A percentile compares a stretch with the other conserved stretches of the same genome.
phyloP scores from a whole-genome alignment of 2,888 invertebrate genomes.

The Ceratothoa steindachneri region DNA sequence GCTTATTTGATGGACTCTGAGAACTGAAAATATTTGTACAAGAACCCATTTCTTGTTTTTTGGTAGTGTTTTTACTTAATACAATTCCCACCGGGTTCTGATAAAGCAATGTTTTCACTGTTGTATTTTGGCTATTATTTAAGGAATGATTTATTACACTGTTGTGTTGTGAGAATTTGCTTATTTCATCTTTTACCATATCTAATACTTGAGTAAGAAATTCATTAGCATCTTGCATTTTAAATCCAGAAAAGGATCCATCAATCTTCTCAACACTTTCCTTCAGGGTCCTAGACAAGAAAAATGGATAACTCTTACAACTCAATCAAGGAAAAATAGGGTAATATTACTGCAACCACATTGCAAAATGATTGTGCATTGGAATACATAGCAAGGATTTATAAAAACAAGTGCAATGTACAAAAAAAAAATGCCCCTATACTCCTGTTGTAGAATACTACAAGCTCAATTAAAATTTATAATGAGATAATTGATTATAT shows the following conservation, averaged over 20 bases:
- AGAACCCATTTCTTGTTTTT: neutral
- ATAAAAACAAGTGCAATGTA: neutral
- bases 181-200: slow-evolving; percentile 46
- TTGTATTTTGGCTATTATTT: neutral
- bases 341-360: neutral
- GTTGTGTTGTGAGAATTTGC: neutral
- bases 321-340: neutral
- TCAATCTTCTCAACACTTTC: slow-evolving; percentile 42
- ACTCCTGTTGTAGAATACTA: too few relatives aligned
- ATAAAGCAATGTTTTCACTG: neutral
- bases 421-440: too few relatives aligned
- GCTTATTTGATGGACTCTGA: neutral
- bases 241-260: slow-evolving; percentile 43
- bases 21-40: neutral
- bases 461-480: too few relatives aligned
- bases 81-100: neutral
- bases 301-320: neutral
- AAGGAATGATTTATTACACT: neutral
- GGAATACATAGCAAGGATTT: neutral
- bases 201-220: slow-evolving; percentile 46
- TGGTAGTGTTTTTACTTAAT: neutral
- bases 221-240: slow-evolving; percentile 48
- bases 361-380: too few relatives aligned
- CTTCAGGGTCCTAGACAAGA: slow-evolving; percentile 34
- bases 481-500: too few relatives aligned